These are phyloP conservation scores for Eudasyphora cyanicolor DNA, from an alignment of 2,888 invertebrate genomes.

Conservation along the genomic window DNA sequence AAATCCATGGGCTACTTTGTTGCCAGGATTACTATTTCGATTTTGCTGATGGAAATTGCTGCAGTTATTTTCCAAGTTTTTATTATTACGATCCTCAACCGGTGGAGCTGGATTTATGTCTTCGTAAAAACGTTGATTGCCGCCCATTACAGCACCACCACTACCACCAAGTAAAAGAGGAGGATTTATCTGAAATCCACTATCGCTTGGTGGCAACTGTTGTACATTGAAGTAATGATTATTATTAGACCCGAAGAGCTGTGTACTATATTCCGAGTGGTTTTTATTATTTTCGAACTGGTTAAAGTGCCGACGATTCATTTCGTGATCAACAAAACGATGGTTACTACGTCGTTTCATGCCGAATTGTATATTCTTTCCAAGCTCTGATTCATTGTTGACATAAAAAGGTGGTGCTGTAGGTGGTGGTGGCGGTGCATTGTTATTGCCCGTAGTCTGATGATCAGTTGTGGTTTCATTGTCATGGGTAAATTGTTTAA, in stretches of 20 bases:
- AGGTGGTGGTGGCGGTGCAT: too few relatives aligned
- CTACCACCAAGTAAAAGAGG: not conserved
- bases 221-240: not conserved
- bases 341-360: not conserved
- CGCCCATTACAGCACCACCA: not conserved
- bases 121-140: not conserved
- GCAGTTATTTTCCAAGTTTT: not conserved
- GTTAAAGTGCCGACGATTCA: not conserved
- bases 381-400: not conserved
- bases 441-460: not conserved
- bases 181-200: not conserved
- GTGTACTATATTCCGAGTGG: not conserved
- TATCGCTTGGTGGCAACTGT: not conserved
- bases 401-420: too few relatives aligned
- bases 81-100: not conserved
- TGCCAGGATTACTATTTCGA: not conserved
- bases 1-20: not conserved
- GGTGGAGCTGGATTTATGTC: slow-evolving; percentile 25
- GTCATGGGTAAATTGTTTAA: not conserved
- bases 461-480: not conserved
- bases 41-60: not conserved
- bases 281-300: not conserved
- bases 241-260: too few relatives aligned
- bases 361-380: slow-evolving; percentile 11
- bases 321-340: not conserved